Evolutionary conservation across 1,140 invertebrate genomes (phyloP), one percentile per base, ranked within the genome.

Genomic region (Steinernema khuongi): DNA sequence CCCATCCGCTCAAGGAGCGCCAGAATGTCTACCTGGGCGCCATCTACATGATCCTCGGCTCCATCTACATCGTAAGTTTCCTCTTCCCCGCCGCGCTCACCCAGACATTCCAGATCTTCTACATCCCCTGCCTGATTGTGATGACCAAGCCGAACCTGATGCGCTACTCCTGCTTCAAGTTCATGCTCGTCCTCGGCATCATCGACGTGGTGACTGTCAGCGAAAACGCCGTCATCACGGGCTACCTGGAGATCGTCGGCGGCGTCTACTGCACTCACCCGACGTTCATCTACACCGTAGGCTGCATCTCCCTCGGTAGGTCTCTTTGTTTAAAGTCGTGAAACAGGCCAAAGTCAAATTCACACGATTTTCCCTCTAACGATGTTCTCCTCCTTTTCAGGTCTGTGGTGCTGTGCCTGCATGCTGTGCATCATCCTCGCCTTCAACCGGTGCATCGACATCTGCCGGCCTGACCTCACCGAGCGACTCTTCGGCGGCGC

Each of bases 381-480:
- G n/a, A n/a, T n/a, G n/a, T n/a, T n/a, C n/a, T n/a, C n/a, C n/a
- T n/a, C n/a, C n/a, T n/a, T 71, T 50, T 29, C 41, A 71, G 70
- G 70, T 30, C 60, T 43, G 22, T 71, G 70, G 70, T 50, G 44
- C 31, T 43, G 70, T 2, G 44, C 70, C 1, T 71, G 70, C 31
- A 50, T 50, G 18, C 30, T 50, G 0, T 71, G 70, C 26, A 71
- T 71, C 26, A 28, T 71, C n/a, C 41, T 71, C 0, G 70, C 28
- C 0, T 22, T 71, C 70, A 71, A 71, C 17, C 70, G 70, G 22
- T 71, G 70, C 17, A 26, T 43, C 22, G 70, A 71, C 50, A 31
- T 71, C 1, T 50, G 60, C 19, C 70, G 60, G 4, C 30, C 44
- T 17, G 28, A 50, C 4, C 18, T n/a, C 30, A 30, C 60, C 26